Conservation (phyloP, 2,888 invertebrate species). For the Azorinus chamasolen region DNA sequence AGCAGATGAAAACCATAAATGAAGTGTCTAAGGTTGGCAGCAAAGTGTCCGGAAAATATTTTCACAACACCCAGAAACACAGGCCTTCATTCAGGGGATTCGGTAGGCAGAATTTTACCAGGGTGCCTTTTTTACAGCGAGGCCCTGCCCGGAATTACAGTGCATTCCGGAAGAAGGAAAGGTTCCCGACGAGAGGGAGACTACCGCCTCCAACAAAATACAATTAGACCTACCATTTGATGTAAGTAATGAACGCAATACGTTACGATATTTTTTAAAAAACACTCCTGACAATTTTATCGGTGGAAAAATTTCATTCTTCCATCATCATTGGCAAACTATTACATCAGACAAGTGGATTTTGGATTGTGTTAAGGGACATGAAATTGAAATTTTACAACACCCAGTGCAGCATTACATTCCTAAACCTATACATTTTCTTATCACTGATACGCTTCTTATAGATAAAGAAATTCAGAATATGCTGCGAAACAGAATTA, state of each 20-base stretch:
- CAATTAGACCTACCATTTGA: neutral
- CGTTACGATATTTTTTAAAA: neutral
- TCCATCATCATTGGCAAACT: neutral
- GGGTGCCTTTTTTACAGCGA: too few relatives aligned
- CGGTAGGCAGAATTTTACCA: too few relatives aligned
- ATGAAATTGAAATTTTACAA: slow-evolving; percentile 9
- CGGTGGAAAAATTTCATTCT: slow-evolving; percentile 5
- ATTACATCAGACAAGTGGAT: slow-evolving; percentile 22
- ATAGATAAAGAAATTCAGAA: slow-evolving; percentile 5
- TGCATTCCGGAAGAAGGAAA: too few relatives aligned
- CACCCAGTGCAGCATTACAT: too few relatives aligned
- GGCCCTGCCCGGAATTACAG: too few relatives aligned
- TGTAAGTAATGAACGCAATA: neutral
- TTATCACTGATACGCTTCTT: too few relatives aligned
- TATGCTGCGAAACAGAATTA: slow-evolving; percentile 6
- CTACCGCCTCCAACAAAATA: too few relatives aligned
- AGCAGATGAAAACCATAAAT: neutral
- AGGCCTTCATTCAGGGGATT: too few relatives aligned
- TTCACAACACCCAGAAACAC: too few relatives aligned
- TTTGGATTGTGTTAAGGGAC: slow-evolving; percentile 7
- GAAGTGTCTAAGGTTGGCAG: neutral
- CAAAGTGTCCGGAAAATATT: neutral
- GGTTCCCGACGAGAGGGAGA: neutral
- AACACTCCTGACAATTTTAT: slow-evolving; percentile 9
- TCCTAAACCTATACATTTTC: too few relatives aligned